Conservation (phyloP, 1,140 invertebrate species). For the Nephila pilipes region DNA sequence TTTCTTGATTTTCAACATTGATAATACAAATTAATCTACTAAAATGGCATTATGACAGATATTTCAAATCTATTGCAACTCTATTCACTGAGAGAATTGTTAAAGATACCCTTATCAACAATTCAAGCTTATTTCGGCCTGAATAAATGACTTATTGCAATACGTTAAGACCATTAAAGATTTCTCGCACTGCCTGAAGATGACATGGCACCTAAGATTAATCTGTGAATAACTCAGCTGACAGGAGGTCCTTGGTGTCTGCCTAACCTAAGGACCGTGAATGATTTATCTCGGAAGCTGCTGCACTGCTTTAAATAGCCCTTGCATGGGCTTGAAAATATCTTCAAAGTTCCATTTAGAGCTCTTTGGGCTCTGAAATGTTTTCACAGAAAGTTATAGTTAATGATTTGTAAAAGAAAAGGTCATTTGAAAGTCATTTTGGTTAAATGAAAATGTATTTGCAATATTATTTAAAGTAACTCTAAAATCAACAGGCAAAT, state of each 20-base stretch:
- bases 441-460: background rate
- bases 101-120: background rate
- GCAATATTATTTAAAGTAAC: too few relatives aligned
- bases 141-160: constrained; percentile 46
- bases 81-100: constrained; percentile 29
- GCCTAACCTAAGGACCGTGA: constrained; percentile 55
- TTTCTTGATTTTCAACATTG: too few relatives aligned
- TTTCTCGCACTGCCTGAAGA: constrained; percentile 41
- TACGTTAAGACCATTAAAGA: constrained; percentile 48
- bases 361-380: background rate
- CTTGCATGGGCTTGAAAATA: background rate
- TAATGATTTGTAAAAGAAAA: constrained; percentile 22
- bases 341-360: background rate
- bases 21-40: background rate
- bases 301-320: background rate
- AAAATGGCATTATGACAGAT: background rate
- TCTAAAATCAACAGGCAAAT: too few relatives aligned
- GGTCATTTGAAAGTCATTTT: background rate
- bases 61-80: background rate
- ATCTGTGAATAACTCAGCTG: constrained; percentile 46
- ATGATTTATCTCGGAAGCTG: constrained; percentile 47
- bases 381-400: background rate
- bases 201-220: constrained; percentile 40
- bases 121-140: background rate
- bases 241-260: constrained; percentile 51